Percentiles rank a stretch among this genome's conserved stretches.
Evolutionary conservation across 1,140 invertebrate genomes (phyloP).

Genomic region (Aphidius gifuensis): DNA sequence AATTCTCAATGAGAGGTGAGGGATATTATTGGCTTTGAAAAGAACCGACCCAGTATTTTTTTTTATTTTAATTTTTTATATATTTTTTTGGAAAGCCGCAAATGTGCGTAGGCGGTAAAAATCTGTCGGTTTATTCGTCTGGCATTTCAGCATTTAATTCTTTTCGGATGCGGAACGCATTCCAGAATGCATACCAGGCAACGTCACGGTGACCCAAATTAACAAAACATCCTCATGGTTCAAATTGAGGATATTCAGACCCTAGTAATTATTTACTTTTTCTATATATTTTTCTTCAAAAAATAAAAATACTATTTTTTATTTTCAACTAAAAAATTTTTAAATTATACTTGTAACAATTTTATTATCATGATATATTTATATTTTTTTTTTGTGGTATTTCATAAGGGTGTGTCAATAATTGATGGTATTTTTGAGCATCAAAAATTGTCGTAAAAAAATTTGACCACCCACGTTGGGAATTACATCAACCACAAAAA

Average conservation of each 20-base stretch:
- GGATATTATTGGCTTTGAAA: too few species aligned
- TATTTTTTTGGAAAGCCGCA: too few species aligned
- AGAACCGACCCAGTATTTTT: too few species aligned
- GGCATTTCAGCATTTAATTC: slow-evolving; percentile 8
- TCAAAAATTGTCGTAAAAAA: too few species aligned
- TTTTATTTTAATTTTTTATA: too few species aligned
- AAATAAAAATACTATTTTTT: not conserved
- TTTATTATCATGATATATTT: not conserved
- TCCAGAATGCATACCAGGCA: slow-evolving; percentile 19
- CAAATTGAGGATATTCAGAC: not conserved
- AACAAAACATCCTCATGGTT: slow-evolving; percentile 12
- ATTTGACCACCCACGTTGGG: not conserved
- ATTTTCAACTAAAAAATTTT: slow-evolving; percentile 15
- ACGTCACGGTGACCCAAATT: slow-evolving; percentile 23
- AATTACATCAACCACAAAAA: not conserved
- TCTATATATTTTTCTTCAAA: slow-evolving; percentile 3
- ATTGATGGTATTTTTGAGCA: too few species aligned
- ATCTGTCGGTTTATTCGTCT: too few species aligned
- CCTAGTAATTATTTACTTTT: slow-evolving; percentile 21
- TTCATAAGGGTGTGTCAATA: not conserved
- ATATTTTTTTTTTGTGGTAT: not conserved
- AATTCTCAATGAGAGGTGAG: too few species aligned
- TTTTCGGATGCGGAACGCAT: slow-evolving; percentile 22
- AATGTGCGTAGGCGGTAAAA: too few species aligned
- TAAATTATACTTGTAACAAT: slow-evolving; percentile 4